These are phyloP conservation scores for Spea hammondii DNA, from an alignment of 2,797 vertebrate genomes.

Conservation along the genomic window DNA sequence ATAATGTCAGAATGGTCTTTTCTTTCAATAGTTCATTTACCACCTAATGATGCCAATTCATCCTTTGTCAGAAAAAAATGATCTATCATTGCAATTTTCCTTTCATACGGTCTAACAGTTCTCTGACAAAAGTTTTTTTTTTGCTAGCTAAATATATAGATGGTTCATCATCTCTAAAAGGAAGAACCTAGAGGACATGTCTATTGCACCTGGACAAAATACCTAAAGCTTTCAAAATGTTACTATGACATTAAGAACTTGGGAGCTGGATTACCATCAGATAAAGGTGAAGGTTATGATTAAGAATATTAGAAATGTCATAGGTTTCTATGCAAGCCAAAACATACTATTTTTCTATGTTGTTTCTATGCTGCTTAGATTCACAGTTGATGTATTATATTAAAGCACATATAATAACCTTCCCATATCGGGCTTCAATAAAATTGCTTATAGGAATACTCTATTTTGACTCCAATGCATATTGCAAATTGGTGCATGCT, in stretches of 20 bases:
- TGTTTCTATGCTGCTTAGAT: not conserved
- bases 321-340: slow-evolving; percentile 15
- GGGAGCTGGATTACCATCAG: slow-evolving; percentile 29
- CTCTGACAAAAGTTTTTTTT: slow-evolving; percentile 49
- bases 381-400: not conserved
- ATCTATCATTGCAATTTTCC: slow-evolving; percentile 53
- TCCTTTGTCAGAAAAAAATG: slow-evolving; percentile 48
- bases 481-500: too few species aligned
- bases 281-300: slow-evolving; percentile 23
- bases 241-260: slow-evolving; percentile 43
- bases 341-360: not conserved
- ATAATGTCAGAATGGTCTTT: slow-evolving; percentile 52
- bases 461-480: too few species aligned
- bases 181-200: slow-evolving; percentile 40
- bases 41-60: slow-evolving; percentile 49
- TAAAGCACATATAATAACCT: not conserved
- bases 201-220: slow-evolving; percentile 37
- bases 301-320: slow-evolving; percentile 47
- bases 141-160: slow-evolving; percentile 34
- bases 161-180: slow-evolving; percentile 34
- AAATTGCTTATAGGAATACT: too few species aligned
- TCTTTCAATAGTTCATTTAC: slow-evolving; percentile 54
- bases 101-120: slow-evolving; percentile 48
- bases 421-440: too few species aligned
- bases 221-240: slow-evolving; percentile 33